Conservation (phyloP, 2,888 invertebrate genomes). For the Drosophila macrospina region DNA sequence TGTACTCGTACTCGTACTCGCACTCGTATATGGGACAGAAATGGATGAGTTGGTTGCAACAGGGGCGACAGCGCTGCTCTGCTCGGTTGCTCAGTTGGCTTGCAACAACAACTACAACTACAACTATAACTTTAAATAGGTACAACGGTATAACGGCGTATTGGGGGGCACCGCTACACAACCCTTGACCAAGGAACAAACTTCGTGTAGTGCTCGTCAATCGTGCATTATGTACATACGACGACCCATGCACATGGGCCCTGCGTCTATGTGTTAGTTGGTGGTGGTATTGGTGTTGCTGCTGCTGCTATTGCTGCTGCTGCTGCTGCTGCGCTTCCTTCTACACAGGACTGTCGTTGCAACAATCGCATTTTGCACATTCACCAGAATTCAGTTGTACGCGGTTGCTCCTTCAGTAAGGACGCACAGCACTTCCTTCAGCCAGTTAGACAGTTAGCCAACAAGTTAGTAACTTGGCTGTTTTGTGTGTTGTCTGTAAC, state of each 20-base stretch:
- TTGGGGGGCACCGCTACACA: constrained; percentile 53
- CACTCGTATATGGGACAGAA: constrained; percentile 35
- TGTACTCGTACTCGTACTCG: constrained; percentile 1
- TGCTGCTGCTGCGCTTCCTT: constrained; percentile 51
- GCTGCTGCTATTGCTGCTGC: constrained; percentile 41
- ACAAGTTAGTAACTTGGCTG: constrained; percentile 18
- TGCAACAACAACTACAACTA: constrained; percentile 32
- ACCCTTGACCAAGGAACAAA: constrained; percentile 65
- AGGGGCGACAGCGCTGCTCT: constrained; percentile 35
- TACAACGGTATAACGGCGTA: constrained; percentile 12
- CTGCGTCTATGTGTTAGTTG: constrained; percentile 65
- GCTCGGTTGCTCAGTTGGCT: constrained; percentile 32
- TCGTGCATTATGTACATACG: constrained; percentile 63
- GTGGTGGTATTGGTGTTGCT: constrained; percentile 3
- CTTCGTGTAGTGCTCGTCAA: constrained; percentile 63
- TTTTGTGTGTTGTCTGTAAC: constrained; percentile 14
- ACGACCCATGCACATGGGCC: constrained; percentile 49
- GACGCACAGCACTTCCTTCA: constrained; percentile 69
- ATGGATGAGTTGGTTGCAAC: constrained; percentile 67
- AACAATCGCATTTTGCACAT: constrained; percentile 80
- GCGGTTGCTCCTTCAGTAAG: constrained; percentile 85
- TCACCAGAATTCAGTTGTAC: constrained; percentile 82
- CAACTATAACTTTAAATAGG: constrained; percentile 31
- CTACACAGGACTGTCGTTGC: constrained; percentile 52
- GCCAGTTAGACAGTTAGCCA: constrained; percentile 19